Percentiles rank a stretch among this genome's conserved stretches.
These are phyloP conservation scores for Ptilorrhoa leucosticta DNA, from an alignment of 2,113 vertebrate species.

Conservation along the genomic window DNA sequence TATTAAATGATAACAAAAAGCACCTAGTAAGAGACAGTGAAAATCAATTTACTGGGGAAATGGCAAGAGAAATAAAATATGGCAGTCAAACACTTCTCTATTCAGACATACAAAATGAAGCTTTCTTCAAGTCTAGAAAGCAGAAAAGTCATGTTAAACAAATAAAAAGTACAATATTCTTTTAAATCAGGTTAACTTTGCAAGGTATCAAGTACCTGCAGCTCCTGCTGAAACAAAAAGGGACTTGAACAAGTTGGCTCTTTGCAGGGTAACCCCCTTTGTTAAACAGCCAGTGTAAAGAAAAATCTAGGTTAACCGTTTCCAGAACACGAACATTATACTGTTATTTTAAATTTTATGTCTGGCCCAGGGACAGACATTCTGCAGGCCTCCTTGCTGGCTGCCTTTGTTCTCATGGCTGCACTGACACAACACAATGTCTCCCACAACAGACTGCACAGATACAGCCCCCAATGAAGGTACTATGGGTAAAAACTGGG, in stretches of 20 bases:
- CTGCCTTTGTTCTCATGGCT: not conserved
- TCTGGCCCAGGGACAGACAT: not conserved
- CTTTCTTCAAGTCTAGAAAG: not conserved
- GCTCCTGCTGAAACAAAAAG: not conserved
- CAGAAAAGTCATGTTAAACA: not conserved
- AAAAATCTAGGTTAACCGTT: not conserved
- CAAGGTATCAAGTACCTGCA: not conserved
- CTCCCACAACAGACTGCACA: accelerated
- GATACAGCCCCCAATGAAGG: not conserved
- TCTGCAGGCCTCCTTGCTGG: not conserved
- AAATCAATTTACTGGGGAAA: slow-evolving; percentile 21
- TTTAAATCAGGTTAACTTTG: not conserved
- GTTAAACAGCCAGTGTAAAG: not conserved
- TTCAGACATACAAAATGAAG: not conserved
- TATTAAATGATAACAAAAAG: slow-evolving; percentile 23
- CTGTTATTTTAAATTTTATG: not conserved
- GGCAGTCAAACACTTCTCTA: not conserved
- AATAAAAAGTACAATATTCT: not conserved
- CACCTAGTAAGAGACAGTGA: not conserved
- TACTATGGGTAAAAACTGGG: not conserved
- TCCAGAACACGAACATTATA: not conserved
- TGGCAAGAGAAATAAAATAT: not conserved
- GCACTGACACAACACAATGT: not conserved
- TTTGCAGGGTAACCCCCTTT: not conserved
- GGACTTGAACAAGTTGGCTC: not conserved